Conservation (phyloP, 2,113 vertebrate species). For the Eurystomus gularis region DNA sequence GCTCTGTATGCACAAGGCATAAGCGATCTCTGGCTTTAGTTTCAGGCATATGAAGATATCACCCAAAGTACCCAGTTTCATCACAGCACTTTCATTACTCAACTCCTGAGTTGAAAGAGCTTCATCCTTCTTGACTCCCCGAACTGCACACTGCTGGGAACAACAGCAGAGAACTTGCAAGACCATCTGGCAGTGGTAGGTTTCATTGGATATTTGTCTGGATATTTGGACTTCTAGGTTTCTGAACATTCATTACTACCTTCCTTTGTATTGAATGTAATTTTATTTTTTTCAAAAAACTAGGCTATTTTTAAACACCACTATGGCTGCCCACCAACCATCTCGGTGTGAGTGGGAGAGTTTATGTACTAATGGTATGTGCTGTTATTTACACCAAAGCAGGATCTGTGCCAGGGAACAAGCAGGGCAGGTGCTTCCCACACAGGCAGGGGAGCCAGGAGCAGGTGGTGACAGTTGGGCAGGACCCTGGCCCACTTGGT, state of each 20-base stretch:
- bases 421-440: background rate
- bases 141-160: background rate
- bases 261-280: background rate
- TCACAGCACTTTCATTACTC: background rate
- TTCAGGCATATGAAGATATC: background rate
- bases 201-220: background rate
- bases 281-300: background rate
- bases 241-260: background rate
- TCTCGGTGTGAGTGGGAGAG: background rate
- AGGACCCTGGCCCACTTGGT: background rate
- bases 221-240: background rate
- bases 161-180: background rate
- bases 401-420: background rate
- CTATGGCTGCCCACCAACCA: background rate
- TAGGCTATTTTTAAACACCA: background rate
- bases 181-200: background rate
- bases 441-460: accelerated
- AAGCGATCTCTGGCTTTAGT: background rate
- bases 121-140: background rate
- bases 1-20: background rate
- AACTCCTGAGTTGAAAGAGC: background rate
- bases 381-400: background rate
- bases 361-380: background rate
- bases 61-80: background rate
- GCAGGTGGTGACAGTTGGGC: background rate